Percentiles rank a stretch among this genome's conserved stretches.
phyloP scores from a whole-genome alignment of 2,113 vertebrate genomes.

The Romanogobio albipinnatus region DNA sequence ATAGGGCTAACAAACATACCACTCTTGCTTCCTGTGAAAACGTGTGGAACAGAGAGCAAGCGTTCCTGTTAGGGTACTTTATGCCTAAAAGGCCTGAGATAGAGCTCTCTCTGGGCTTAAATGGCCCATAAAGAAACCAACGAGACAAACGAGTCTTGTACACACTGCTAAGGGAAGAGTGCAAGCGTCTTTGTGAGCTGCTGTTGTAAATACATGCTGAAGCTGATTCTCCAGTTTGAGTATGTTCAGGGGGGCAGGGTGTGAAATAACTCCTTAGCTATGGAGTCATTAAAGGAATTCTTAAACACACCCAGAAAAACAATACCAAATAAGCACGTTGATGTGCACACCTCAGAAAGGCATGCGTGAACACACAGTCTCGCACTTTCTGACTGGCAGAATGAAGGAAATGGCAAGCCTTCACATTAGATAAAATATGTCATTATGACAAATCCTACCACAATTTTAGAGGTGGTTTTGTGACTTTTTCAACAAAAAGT shows the following conservation, averaged over 20 bases:
- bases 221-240: background rate
- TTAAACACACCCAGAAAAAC: background rate
- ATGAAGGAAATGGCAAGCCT: background rate
- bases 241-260: background rate
- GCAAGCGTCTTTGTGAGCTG: too few species aligned
- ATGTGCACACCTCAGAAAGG: background rate
- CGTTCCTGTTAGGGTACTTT: background rate
- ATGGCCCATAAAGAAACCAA: background rate
- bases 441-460: background rate
- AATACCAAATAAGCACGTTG: background rate
- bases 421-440: background rate
- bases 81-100: background rate
- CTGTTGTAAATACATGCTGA: background rate
- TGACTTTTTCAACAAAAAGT: background rate
- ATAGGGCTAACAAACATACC: background rate
- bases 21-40: background rate
- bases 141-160: background rate
- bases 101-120: background rate
- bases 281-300: background rate
- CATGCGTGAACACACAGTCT: background rate
- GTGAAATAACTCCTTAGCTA: background rate
- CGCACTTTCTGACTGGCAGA: background rate
- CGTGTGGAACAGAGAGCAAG: background rate
- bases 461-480: background rate
- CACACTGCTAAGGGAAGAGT: background rate